These are phyloP conservation scores for Avahi laniger DNA, from an alignment of 2,797 vertebrate genomes.

Conservation along the genomic window DNA sequence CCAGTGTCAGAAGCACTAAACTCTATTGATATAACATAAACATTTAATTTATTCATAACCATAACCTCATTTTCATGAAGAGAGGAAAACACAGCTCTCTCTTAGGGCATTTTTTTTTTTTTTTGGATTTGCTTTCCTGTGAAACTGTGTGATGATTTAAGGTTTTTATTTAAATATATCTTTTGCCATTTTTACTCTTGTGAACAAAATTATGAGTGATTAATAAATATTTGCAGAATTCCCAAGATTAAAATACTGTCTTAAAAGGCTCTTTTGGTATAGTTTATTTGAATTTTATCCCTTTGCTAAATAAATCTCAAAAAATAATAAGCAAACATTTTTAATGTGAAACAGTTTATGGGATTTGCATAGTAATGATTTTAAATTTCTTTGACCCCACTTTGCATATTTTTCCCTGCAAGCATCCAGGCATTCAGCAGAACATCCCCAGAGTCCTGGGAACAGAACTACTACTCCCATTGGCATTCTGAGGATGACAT, in stretches of 20 bases:
- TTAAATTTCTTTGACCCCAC: conserved; percentile 61
- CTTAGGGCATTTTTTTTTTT: background rate
- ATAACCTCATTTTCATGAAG: background rate
- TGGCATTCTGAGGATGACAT: background rate
- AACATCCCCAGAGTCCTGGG: background rate
- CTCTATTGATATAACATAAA: background rate
- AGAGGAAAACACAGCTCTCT: background rate
- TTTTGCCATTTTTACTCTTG: background rate
- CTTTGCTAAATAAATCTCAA: background rate
- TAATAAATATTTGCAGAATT: conserved; percentile 15
- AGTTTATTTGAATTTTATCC: conserved; percentile 47
- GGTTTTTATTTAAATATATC: background rate
- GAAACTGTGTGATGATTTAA: background rate
- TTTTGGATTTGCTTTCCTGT: background rate
- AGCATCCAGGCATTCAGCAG: background rate
- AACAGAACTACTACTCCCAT: background rate
- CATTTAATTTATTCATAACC: background rate
- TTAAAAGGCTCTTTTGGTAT: background rate
- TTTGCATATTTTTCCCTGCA: background rate
- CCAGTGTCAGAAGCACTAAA: background rate
- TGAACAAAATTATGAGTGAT: conserved; percentile 32
- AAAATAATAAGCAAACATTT: conserved; percentile 39
- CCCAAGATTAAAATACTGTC: conserved; percentile 27
- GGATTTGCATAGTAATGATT: conserved; percentile 19
- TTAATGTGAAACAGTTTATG: conserved; percentile 34